These are phyloP conservation scores for Lycaon pictus DNA, from an alignment of 2,113 vertebrate genomes.

Conservation along the genomic window DNA sequence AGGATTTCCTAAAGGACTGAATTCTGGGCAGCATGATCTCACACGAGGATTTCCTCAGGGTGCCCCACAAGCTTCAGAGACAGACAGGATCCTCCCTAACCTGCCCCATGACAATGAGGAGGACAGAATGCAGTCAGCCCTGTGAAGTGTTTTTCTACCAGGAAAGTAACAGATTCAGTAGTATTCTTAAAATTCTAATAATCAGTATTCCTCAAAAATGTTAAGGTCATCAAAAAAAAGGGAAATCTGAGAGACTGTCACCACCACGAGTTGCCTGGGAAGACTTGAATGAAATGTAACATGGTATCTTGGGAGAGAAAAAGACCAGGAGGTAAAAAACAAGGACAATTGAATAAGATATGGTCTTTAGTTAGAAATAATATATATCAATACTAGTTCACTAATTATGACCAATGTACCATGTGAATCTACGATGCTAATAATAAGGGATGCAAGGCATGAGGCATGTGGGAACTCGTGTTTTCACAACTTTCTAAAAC, in stretches of 20 bases:
- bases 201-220: not conserved
- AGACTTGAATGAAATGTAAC: not conserved
- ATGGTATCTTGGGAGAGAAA: not conserved
- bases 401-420: not conserved
- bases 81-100: too few species aligned
- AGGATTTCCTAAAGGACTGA: not conserved
- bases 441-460: fast-evolving
- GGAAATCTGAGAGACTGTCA: not conserved
- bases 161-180: not conserved
- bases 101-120: not conserved
- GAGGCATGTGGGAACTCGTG: not conserved
- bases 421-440: not conserved
- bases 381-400: not conserved
- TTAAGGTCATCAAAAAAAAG: not conserved
- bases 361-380: too few species aligned
- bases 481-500: not conserved
- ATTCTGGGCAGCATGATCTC: not conserved
- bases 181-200: not conserved
- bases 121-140: fast-evolving
- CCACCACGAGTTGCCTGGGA: too few species aligned
- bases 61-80: not conserved
- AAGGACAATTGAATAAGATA: not conserved
- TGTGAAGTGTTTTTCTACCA: not conserved
- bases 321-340: not conserved
- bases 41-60: not conserved